Evolutionary conservation across 2,113 vertebrate genomes (phyloP), one percentile per base, ranked within the genome.

Genomic region (Diphyllodes magnificus): DNA sequence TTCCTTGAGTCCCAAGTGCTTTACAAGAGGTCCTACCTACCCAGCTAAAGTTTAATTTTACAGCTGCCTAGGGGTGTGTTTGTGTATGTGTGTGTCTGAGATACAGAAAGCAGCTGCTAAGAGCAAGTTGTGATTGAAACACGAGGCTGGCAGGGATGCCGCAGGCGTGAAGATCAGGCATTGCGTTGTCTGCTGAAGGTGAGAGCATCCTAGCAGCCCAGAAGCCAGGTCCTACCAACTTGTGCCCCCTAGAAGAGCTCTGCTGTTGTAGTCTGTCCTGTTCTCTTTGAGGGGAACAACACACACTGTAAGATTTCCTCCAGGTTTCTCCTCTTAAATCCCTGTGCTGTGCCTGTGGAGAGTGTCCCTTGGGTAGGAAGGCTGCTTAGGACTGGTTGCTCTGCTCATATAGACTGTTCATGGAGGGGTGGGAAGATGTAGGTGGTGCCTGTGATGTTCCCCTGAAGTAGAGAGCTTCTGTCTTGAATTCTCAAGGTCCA

Each of bases 121-220:
- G 82, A 60, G 83, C 77, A 47, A 82, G 39, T 25, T 77, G 22
- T 10, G 9, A 44, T 61, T 91, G 56, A 82, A 93, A 31, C 28
- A 24, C 0, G 1, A 68, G 57, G 22, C 68, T 88, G 57, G 35
- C 76, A 54, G 60, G 42, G 39, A 45, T 56, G 22, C 27, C 45
- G 40, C 57, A 72, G 85, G 18, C 54, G 33, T 1, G 30, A 57
- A 42, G 33, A 45, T 66, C 25, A 64, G 45, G n/a, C 0, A 0
- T 78, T 13, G 6, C 39, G 4, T 78, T 20, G 4, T 75, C 24
- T 76, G 31, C 31, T 85, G 70, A 54, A 64, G 45, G 13, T 56
- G 53, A 75, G 53, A 88, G 13, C 35, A 20, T 51, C 54, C 30
- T 65, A n/a, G 28, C 39, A 78, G 61, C 18, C 31, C 7, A 3